Percentiles rank a stretch among this genome's conserved stretches.
Conservation (phyloP, 2,797 vertebrate genomes). For the Hirundo rustica region DNA sequence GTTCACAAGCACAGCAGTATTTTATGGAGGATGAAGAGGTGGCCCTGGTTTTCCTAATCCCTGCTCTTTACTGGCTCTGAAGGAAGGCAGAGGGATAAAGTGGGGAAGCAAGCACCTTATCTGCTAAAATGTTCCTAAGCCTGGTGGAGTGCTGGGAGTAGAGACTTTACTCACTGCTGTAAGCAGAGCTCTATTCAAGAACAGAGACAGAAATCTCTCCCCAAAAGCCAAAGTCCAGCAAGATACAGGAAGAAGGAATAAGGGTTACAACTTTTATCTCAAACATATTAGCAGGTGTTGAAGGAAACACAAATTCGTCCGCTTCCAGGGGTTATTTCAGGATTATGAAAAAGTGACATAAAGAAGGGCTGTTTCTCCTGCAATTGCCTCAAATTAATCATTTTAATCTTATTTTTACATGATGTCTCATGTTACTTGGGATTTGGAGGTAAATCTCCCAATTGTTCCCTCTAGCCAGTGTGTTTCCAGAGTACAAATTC, state of each 20-base stretch:
- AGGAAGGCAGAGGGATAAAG: not conserved
- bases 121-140: not conserved
- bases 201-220: not conserved
- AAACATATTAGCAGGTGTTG: constrained; percentile 38
- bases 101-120: not conserved
- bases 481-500: not conserved
- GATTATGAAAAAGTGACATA: constrained; percentile 32
- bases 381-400: constrained; percentile 13
- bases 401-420: constrained; percentile 40
- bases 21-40: not conserved
- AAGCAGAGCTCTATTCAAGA: not conserved
- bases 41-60: not conserved
- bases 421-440: not conserved
- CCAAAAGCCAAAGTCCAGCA: not conserved
- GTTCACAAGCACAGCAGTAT: not conserved
- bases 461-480: not conserved
- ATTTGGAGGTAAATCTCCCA: not conserved
- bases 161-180: not conserved
- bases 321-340: constrained; percentile 12
- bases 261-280: not conserved
- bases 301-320: not conserved
- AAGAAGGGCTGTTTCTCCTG: constrained; percentile 11
- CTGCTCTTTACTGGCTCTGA: not conserved
- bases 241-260: not conserved
- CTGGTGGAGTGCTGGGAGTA: not conserved